phyloP scores from a whole-genome alignment of 2,888 invertebrate genomes.

The Eristalis arbustorum region DNA sequence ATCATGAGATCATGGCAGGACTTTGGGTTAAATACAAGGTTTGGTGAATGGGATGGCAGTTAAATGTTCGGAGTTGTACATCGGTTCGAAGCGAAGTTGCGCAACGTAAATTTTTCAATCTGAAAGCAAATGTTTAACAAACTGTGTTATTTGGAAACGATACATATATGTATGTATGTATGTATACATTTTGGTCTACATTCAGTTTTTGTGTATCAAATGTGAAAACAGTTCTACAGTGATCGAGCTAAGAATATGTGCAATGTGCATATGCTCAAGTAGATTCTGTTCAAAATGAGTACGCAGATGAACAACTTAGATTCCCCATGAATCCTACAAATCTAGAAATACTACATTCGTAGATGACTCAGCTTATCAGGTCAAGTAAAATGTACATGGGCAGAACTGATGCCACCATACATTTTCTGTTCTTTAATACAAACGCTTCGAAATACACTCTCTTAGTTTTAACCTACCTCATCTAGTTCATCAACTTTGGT shows the following conservation, averaged over 20 bases:
- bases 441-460: background rate
- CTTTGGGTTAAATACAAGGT: background rate
- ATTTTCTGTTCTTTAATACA: background rate
- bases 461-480: slow-evolving; percentile 73
- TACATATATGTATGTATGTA: background rate
- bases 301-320: background rate
- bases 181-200: background rate
- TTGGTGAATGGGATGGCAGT: slow-evolving; percentile 20
- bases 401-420: background rate
- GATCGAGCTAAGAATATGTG: background rate
- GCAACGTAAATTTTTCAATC: background rate
- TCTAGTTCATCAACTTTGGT: slow-evolving; percentile 58
- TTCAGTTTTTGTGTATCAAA: background rate
- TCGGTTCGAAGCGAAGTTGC: slow-evolving; percentile 25
- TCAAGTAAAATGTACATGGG: background rate
- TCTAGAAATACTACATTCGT: background rate
- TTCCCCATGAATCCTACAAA: background rate
- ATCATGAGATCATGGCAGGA: background rate
- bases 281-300: background rate
- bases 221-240: background rate
- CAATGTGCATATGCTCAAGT: background rate
- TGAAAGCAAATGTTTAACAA: slow-evolving; percentile 9
- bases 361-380: background rate
- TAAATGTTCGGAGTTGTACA: slow-evolving; percentile 26
- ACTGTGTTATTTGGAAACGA: background rate